Evolutionary conservation across 1,140 invertebrate genomes (phyloP).

Genomic region (Brachionus manjavacas): DNA sequence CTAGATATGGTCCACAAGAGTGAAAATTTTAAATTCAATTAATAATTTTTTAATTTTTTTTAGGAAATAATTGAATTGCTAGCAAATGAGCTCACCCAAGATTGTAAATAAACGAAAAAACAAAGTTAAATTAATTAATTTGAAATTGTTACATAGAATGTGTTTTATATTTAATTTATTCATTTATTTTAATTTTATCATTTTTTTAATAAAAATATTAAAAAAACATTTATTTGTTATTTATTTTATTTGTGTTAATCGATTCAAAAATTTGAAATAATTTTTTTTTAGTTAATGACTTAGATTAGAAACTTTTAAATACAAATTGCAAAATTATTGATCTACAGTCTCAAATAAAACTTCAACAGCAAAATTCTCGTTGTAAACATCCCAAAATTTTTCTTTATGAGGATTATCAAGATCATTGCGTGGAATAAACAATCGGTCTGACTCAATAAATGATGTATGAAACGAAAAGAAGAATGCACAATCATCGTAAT

Average conservation of each 20-base stretch:
- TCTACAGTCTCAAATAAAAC: constrained; percentile 50
- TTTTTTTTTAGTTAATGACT: not conserved
- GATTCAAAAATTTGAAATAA: not conserved
- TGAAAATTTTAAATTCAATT: no score
- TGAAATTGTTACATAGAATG: no score
- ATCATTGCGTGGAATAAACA: constrained; percentile 56
- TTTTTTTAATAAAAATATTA: not conserved
- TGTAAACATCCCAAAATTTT: constrained; percentile 58
- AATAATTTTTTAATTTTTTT: not conserved
- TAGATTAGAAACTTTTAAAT: not conserved
- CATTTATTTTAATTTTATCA: not conserved
- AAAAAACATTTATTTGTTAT: not conserved
- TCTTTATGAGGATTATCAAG: constrained; percentile 62
- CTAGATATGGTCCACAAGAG: no score
- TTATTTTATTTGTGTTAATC: not conserved
- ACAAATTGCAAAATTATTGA: constrained; percentile 5
- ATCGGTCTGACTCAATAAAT: constrained; percentile 57
- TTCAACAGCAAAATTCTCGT: constrained; percentile 56
- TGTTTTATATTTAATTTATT: no score
- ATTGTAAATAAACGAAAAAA: not conserved
- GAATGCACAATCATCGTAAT: constrained; percentile 62
- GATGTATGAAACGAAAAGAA: constrained; percentile 63
- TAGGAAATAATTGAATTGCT: not conserved
- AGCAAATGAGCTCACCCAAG: not conserved
- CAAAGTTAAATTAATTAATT: not conserved